Conservation (phyloP, 2,797 vertebrate species). For the Sebastes cheni region DNA sequence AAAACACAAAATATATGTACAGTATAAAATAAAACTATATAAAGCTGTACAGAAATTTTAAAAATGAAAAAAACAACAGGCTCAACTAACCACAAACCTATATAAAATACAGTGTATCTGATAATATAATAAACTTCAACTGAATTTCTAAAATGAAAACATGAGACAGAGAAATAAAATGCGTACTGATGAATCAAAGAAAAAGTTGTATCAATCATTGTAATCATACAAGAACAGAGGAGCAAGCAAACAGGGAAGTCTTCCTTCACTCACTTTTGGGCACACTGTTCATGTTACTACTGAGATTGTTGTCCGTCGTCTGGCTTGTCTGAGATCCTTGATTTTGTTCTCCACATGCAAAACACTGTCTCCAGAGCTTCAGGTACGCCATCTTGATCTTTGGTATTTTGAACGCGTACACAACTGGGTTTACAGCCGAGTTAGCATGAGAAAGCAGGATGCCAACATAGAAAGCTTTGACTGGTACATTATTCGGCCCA, state of each 20-base stretch:
- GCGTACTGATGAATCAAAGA: no score
- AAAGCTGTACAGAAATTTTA: neutral
- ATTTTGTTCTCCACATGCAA: constrained; percentile 38
- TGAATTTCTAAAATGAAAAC: no score
- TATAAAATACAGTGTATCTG: neutral
- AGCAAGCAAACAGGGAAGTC: neutral
- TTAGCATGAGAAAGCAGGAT: constrained; percentile 89
- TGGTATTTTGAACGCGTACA: constrained; percentile 89
- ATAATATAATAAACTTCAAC: neutral
- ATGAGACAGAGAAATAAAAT: no score
- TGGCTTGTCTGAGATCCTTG: constrained; percentile 47
- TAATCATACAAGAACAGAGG: no score
- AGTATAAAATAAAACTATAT: neutral
- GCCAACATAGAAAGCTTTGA: constrained; percentile 37
- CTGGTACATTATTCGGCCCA: rapidly evolving
- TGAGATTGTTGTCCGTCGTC: constrained; percentile 53
- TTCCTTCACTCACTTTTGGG: neutral
- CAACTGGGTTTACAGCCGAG: constrained; percentile 89
- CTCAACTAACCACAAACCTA: neutral
- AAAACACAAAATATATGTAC: neutral
- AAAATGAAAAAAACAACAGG: neutral
- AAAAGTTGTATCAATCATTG: no score
- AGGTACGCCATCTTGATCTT: constrained; percentile 85
- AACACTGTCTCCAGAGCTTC: constrained; percentile 67
- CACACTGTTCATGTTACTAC: constrained; percentile 35